Percentiles rank a stretch among this genome's conserved stretches.
Conservation (phyloP, 2,797 vertebrate species). For the Leptodactylus fallax region DNA sequence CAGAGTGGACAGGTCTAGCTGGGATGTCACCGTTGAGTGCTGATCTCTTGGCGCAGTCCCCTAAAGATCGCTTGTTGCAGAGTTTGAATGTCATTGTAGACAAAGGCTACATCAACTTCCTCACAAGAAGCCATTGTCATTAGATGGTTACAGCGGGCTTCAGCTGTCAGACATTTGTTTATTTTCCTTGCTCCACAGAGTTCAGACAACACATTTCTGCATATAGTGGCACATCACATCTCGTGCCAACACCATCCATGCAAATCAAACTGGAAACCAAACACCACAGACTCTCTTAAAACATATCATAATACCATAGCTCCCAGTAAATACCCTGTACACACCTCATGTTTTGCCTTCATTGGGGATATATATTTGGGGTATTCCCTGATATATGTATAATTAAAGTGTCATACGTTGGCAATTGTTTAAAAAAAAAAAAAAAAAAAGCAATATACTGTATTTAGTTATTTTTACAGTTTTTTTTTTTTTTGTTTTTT, state of each 20-base stretch:
- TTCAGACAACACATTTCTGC: slow-evolving; percentile 34
- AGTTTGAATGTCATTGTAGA: slow-evolving; percentile 49
- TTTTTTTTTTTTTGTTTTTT: no score
- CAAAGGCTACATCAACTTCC: slow-evolving; percentile 30
- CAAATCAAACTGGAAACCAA: slow-evolving; percentile 28
- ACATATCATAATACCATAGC: background rate
- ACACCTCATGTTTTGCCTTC: background rate
- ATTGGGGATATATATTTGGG: no score
- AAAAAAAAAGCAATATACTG: no score
- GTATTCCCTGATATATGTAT: no score
- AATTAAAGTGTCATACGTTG: no score
- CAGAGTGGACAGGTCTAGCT: slow-evolving; percentile 49
- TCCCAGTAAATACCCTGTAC: background rate
- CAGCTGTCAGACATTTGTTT: slow-evolving; percentile 53
- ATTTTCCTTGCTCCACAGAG: slow-evolving; percentile 45
- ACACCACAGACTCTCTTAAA: background rate
- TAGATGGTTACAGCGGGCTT: slow-evolving; percentile 40
- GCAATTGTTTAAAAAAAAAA: no score
- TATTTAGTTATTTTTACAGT: no score
- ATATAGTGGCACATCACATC: slow-evolving; percentile 34
- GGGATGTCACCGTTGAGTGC: slow-evolving; percentile 39
- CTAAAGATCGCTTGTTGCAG: slow-evolving; percentile 37
- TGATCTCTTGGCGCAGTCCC: slow-evolving; percentile 44
- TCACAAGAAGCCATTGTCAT: slow-evolving; percentile 45
- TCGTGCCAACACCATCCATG: background rate